These are phyloP conservation scores for Cantharis nigra DNA, from an alignment of 2,888 invertebrate genomes.

Conservation along the genomic window DNA sequence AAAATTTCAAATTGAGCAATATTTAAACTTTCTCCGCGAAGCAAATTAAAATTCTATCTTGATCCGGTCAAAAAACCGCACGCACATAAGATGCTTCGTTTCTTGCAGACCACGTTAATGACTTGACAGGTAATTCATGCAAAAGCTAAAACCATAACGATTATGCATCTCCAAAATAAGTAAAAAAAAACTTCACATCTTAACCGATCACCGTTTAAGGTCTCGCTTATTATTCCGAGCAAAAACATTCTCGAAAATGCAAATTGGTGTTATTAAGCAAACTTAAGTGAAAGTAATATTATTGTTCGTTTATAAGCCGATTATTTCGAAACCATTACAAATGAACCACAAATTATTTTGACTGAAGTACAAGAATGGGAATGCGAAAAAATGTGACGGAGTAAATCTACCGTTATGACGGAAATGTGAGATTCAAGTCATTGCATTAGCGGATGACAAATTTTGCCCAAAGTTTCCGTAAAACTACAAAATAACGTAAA, in stretches of 20 bases:
- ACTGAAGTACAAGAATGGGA: neutral
- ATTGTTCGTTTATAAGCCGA: neutral
- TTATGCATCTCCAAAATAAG: constrained; percentile 26
- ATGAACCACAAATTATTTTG: neutral
- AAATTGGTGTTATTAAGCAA: neutral
- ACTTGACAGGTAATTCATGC: constrained; percentile 48
- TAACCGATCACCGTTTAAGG: neutral
- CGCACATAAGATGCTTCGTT: constrained; percentile 24
- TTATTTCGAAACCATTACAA: neutral
- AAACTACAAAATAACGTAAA: neutral
- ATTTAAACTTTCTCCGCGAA: neutral
- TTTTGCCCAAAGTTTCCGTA: neutral
- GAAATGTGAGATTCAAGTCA: neutral
- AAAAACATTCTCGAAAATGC: neutral
- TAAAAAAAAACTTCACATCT: neutral
- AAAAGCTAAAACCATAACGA: constrained; percentile 47
- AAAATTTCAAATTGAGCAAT: constrained; percentile 8
- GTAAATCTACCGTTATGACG: neutral
- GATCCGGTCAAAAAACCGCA: constrained; percentile 19
- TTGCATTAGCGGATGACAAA: neutral
- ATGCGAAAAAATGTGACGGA: neutral
- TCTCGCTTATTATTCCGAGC: neutral
- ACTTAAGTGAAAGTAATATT: neutral
- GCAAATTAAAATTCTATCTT: constrained; percentile 8
- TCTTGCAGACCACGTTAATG: constrained; percentile 43